phyloP scores from a whole-genome alignment of 2,888 invertebrate species.

The Andricus quercusramuli region DNA sequence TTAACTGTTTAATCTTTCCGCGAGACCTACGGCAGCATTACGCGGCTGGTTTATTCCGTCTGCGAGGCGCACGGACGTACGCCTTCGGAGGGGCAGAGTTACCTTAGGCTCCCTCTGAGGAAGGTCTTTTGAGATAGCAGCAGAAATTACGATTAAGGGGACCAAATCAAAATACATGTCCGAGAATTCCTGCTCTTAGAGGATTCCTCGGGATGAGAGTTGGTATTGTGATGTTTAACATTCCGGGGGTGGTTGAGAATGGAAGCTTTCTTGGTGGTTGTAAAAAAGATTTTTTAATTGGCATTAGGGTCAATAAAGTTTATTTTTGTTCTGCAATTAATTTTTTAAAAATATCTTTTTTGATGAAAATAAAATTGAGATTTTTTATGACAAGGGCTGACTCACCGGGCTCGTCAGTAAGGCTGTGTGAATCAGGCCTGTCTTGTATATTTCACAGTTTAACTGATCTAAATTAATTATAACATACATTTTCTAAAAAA shows the following conservation, averaged over 20 bases:
- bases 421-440: too few species aligned
- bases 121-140: constrained; percentile 1
- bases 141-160: constrained; percentile 24
- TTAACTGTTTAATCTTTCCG: constrained; percentile 79
- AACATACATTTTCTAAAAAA: too few species aligned
- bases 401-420: too few species aligned
- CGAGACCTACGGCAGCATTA: constrained; percentile 77
- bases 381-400: too few species aligned
- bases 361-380: too few species aligned
- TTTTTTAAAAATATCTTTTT: too few species aligned
- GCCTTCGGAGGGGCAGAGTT: constrained; percentile 43
- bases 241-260: too few species aligned
- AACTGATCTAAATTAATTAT: too few species aligned
- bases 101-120: constrained; percentile 47
- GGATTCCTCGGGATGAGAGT: background rate
- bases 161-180: constrained; percentile 15
- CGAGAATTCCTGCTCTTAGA: background rate
- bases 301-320: too few species aligned
- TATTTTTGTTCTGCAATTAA: too few species aligned
- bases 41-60: constrained; percentile 75
- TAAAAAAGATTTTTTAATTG: background rate
- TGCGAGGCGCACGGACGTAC: constrained; percentile 53
- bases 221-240: too few species aligned
- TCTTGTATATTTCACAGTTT: too few species aligned
- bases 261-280: background rate